Percentiles rank a stretch among this genome's conserved stretches.
These are phyloP conservation scores for Ylistrum balloti DNA, from an alignment of 1,140 invertebrate genomes.

Conservation along the genomic window DNA sequence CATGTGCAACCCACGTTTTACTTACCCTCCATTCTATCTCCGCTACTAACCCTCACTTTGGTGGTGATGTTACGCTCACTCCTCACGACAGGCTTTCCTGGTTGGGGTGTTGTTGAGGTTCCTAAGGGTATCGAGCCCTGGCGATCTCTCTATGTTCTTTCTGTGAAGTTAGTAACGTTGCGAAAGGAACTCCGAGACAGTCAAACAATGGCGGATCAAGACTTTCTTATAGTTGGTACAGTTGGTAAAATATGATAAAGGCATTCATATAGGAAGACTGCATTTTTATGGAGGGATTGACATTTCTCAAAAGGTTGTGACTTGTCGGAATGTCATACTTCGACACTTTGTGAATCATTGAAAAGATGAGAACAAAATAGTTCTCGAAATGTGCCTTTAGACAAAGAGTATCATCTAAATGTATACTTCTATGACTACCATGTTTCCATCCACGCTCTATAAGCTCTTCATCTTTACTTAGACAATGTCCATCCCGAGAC, in stretches of 20 bases:
- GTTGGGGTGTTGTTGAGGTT: slow-evolving; percentile 57
- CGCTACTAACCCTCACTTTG: slow-evolving; percentile 24
- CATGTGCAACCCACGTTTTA: too few species aligned
- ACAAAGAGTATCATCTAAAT: neutral
- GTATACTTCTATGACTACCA: neutral
- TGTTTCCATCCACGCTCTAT: neutral
- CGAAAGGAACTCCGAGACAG: neutral
- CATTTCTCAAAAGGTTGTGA: neutral
- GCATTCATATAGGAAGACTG: neutral
- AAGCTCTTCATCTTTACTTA: neutral
- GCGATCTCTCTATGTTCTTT: neutral
- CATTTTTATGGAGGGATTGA: neutral
- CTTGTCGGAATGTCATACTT: slow-evolving; percentile 12
- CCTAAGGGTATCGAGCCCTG: slow-evolving; percentile 51
- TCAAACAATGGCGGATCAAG: neutral
- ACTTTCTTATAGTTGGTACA: neutral
- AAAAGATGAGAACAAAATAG: neutral
- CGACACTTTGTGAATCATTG: neutral
- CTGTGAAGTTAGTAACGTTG: neutral
- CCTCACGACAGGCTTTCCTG: slow-evolving; percentile 47
- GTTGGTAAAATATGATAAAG: neutral
- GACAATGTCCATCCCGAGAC: neutral
- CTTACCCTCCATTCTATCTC: neutral
- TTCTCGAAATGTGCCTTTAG: neutral
- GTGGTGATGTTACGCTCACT: neutral